Conservation (phyloP, 2,113 vertebrate species). For the Reinhardtius hippoglossoides region DNA sequence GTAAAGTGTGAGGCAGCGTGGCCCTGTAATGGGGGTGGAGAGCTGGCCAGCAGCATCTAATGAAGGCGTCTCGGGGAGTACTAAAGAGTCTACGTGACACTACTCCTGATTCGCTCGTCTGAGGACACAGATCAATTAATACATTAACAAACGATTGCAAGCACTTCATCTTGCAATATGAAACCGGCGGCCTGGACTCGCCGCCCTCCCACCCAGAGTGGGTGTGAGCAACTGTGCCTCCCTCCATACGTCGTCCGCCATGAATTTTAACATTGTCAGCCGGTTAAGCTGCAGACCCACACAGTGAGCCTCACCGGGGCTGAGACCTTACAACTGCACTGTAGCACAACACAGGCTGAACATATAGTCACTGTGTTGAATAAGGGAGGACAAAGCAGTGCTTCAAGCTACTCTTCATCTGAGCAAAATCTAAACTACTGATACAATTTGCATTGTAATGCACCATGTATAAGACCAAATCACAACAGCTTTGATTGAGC, state of each 20-base stretch:
- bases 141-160: conserved; percentile 73
- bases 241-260: not conserved
- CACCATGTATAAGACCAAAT: conserved; percentile 9
- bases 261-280: conserved; percentile 49
- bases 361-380: not conserved
- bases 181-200: conserved; percentile 59
- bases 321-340: conserved; percentile 10
- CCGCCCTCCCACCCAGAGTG: conserved; percentile 45
- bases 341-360: conserved; percentile 19
- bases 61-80: conserved; percentile 71
- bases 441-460: conserved; percentile 28
- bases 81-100: conserved; percentile 74
- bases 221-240: conserved; percentile 56
- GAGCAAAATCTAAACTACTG: conserved; percentile 17
- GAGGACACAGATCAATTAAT: conserved; percentile 80
- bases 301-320: too few species aligned
- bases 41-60: conserved; percentile 69
- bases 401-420: not conserved
- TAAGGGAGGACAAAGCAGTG: not conserved
- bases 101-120: conserved; percentile 64
- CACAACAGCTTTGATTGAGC: conserved; percentile 33
- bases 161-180: conserved; percentile 73
- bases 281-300: not conserved
- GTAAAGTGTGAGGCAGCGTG: conserved; percentile 60
- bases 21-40: conserved; percentile 59